phyloP scores from a whole-genome alignment of 2,797 vertebrate genomes.

The Florisuga fusca region DNA sequence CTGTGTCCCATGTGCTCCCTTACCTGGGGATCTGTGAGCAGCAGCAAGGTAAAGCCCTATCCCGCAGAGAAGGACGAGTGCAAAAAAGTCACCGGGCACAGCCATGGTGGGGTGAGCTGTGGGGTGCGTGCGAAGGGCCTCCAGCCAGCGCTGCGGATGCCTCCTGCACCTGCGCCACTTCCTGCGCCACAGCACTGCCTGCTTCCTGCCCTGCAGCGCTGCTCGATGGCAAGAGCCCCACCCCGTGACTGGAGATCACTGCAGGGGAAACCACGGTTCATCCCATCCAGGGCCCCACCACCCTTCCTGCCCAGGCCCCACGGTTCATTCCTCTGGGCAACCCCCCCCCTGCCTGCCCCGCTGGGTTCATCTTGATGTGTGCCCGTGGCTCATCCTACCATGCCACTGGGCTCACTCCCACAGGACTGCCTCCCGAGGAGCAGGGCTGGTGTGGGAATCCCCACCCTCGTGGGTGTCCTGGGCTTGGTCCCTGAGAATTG shows the following conservation, averaged over 20 bases:
- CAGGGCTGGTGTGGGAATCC: not conserved
- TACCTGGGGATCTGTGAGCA: not conserved
- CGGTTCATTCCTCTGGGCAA: fast-evolving
- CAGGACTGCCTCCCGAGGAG: not conserved
- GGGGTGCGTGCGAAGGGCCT: fast-evolving
- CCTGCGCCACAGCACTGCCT: not conserved
- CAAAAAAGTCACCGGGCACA: fast-evolving
- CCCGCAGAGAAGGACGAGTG: not conserved
- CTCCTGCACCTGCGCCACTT: not conserved
- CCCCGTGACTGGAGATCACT: fast-evolving
- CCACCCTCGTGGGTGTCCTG: fast-evolving
- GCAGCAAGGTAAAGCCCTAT: not conserved
- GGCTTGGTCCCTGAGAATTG: not conserved
- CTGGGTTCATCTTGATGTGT: not conserved
- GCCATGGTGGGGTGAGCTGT: not conserved
- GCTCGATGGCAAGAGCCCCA: not conserved
- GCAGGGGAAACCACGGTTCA: fast-evolving
- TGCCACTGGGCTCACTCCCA: not conserved
- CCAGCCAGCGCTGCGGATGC: not conserved
- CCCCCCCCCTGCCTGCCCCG: too few relatives aligned
- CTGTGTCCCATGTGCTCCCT: not conserved
- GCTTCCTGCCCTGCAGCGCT: not conserved
- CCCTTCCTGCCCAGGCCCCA: too few relatives aligned
- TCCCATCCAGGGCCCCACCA: fast-evolving
- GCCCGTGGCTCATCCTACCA: fast-evolving